These are phyloP conservation scores for Entomyzon cyanotis DNA, from an alignment of 2,113 vertebrate species.

Conservation along the genomic window DNA sequence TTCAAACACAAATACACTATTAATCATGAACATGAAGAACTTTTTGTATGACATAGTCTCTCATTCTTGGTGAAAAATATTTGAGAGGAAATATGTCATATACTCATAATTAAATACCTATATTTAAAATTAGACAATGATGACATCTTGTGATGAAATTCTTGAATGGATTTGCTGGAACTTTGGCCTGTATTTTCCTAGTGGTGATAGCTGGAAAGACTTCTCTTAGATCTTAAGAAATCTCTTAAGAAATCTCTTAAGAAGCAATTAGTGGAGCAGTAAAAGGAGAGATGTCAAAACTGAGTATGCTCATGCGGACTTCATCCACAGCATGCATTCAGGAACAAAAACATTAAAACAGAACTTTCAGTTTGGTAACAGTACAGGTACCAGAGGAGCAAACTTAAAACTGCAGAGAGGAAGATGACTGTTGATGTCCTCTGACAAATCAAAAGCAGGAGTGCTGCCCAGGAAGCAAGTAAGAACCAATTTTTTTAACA, in stretches of 20 bases:
- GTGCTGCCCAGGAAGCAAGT: neutral
- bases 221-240: neutral
- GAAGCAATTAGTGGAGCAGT: neutral
- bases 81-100: constrained; percentile 4
- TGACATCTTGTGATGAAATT: constrained; percentile 23
- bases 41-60: constrained; percentile 15
- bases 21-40: neutral
- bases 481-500: neutral
- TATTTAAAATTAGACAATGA: constrained; percentile 32
- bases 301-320: neutral
- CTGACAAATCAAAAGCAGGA: neutral
- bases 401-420: neutral
- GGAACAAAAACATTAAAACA: neutral
- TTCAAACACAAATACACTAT: neutral
- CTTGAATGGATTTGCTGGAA: neutral
- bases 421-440: neutral
- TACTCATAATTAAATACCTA: constrained; percentile 7
- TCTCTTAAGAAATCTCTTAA: neutral
- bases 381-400: neutral
- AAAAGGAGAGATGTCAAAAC: neutral
- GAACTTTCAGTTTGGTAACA: neutral
- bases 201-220: neutral
- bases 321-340: neutral
- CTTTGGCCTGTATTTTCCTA: neutral
- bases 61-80: neutral